A percentile compares a stretch with the other conserved stretches of the same genome.
Conservation (phyloP, 2,888 invertebrate species). For the Epinotia demarniana region DNA sequence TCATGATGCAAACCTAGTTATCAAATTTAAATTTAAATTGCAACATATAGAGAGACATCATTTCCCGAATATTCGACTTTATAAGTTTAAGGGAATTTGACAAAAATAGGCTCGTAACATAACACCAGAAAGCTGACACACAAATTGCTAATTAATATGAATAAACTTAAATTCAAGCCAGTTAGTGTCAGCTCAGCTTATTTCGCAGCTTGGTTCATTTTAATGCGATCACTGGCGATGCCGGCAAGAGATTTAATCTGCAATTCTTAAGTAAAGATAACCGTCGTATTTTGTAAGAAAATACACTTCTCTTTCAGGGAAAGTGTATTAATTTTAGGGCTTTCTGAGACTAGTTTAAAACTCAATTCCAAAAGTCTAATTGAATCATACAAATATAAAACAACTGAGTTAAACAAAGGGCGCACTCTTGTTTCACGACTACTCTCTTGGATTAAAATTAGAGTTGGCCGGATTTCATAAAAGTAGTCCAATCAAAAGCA, state of each 20-base stretch:
- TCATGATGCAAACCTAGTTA: too few species aligned
- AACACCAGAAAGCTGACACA: background rate
- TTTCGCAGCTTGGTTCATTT: conserved; percentile 15
- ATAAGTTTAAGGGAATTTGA: too few species aligned
- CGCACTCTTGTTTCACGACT: too few species aligned
- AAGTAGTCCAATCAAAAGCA: too few species aligned
- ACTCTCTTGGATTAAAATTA: background rate
- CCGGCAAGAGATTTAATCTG: background rate
- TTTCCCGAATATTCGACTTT: too few species aligned
- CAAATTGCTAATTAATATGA: background rate
- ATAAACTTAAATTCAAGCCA: conserved; percentile 11
- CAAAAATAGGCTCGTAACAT: too few species aligned
- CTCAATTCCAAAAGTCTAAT: background rate
- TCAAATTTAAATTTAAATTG: too few species aligned
- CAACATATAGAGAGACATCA: too few species aligned
- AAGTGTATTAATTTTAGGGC: background rate
- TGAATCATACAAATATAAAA: background rate
- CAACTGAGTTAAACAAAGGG: too few species aligned
- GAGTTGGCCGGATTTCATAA: too few species aligned
- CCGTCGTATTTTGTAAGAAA: background rate
- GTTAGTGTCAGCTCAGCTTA: conserved; percentile 6
- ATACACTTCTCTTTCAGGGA: background rate
- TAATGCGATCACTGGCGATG: background rate
- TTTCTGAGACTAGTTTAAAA: background rate
- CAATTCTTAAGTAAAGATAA: background rate